phyloP scores from a whole-genome alignment of 2,797 vertebrate species.

The Lagodon rhomboides region DNA sequence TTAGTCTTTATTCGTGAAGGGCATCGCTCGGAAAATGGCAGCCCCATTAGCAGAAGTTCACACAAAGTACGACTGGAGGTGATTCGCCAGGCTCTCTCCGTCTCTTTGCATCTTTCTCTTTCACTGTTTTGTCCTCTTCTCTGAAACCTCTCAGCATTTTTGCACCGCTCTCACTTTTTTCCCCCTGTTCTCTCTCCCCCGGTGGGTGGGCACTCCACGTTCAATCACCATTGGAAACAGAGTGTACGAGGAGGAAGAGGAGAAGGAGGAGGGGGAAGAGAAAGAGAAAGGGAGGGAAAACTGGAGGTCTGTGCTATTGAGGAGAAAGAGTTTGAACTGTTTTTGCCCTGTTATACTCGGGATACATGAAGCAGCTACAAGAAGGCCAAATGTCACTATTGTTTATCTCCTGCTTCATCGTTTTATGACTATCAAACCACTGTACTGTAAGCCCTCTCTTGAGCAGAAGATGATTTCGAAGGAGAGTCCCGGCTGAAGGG shows the following conservation, averaged over 20 bases:
- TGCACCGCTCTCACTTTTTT: constrained; percentile 22
- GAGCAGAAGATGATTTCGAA: constrained; percentile 39
- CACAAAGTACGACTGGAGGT: constrained; percentile 31
- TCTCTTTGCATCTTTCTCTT: constrained; percentile 14
- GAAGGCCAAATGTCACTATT: constrained; percentile 6
- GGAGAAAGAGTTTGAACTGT: constrained; percentile 23
- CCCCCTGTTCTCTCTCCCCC: constrained; percentile 9
- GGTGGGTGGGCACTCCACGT: constrained; percentile 69
- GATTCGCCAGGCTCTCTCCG: constrained; percentile 1
- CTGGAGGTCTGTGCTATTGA: constrained; percentile 30
- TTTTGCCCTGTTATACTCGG: neutral
- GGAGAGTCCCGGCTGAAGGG: constrained; percentile 21
- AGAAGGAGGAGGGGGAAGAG: neutral
- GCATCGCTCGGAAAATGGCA: constrained; percentile 36
- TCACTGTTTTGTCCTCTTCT: constrained; percentile 8
- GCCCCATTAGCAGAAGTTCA: constrained; percentile 25
- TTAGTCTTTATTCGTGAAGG: constrained; percentile 45
- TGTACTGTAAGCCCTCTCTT: constrained; percentile 19
- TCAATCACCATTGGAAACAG: constrained; percentile 70
- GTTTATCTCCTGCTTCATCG: constrained; percentile 15
- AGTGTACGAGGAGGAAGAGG: constrained; percentile 33
- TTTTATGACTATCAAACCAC: constrained; percentile 20
- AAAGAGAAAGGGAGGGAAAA: neutral
- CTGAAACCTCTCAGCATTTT: constrained; percentile 28
- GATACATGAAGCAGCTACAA: constrained; percentile 23